Evolutionary conservation across 2,113 vertebrate genomes (phyloP).

Genomic region (Saccopteryx leptura): DNA sequence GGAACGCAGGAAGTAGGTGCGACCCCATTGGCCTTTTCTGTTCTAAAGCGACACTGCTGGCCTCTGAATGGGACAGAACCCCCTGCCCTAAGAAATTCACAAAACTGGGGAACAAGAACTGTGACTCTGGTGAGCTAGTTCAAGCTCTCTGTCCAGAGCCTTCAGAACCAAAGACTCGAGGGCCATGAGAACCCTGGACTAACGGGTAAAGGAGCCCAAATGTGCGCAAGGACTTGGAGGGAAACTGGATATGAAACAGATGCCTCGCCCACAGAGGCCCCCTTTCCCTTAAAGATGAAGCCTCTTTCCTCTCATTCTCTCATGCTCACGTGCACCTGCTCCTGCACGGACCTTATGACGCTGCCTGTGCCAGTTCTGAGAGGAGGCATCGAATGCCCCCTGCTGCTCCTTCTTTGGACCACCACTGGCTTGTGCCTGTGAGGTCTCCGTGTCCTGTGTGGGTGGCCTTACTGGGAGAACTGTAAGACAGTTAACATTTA

Average conservation of each 20-base stretch:
- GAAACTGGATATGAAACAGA: rapidly evolving
- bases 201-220: not conserved
- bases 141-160: not conserved
- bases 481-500: slow-evolving; percentile 92
- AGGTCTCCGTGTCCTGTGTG: slow-evolving; percentile 79
- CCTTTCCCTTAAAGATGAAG: not conserved
- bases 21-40: not conserved
- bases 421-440: not conserved
- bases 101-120: not conserved
- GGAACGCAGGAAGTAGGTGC: not conserved
- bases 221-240: rapidly evolving
- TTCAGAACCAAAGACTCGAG: slow-evolving; percentile 36
- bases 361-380: not conserved
- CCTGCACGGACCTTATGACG: rapidly evolving
- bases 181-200: not conserved
- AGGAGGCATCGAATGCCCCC: rapidly evolving
- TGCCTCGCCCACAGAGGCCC: not conserved
- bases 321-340: rapidly evolving
- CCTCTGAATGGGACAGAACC: not conserved
- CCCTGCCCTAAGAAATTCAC: no score
- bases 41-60: no score
- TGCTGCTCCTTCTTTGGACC: not conserved
- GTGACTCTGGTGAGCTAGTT: not conserved
- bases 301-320: not conserved
- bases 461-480: slow-evolving; percentile 91